phyloP scores from a whole-genome alignment of 64 coral and sea anemone genomes.

The Anthopleura sola region DNA sequence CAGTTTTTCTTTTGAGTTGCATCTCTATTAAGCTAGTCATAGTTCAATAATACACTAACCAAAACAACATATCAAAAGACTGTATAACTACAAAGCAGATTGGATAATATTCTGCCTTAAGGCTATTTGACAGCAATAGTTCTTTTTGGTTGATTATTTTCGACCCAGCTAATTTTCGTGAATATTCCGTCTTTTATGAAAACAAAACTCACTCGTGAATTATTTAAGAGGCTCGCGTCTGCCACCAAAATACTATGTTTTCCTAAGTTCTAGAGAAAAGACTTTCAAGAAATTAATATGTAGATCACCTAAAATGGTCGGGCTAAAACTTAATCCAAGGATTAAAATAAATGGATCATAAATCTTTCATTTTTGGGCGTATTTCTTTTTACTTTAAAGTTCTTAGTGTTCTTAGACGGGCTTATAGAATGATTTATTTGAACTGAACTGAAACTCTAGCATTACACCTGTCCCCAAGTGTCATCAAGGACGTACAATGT shows the following conservation, averaged over 20 bases:
- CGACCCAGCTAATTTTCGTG: not conserved
- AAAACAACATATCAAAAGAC: slow-evolving; percentile 7
- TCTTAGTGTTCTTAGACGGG: not conserved
- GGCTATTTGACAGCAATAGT: not conserved
- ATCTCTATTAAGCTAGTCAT: not conserved
- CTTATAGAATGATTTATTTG: slow-evolving; percentile 17
- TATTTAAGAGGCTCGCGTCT: not conserved
- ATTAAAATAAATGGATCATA: not conserved
- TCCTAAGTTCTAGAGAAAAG: not conserved
- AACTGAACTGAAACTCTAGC: not conserved
- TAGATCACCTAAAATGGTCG: not conserved
- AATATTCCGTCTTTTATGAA: not conserved
- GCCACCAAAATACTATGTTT: not conserved
- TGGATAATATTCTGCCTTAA: not conserved
- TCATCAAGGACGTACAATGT: not conserved
- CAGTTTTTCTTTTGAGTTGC: not conserved
- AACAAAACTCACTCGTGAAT: not conserved
- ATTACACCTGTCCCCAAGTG: slow-evolving; percentile 2
- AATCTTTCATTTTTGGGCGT: not conserved
- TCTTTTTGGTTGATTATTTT: not conserved
- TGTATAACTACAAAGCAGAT: not conserved
- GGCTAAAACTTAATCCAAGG: not conserved
- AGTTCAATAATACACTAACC: not conserved
- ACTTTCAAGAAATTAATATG: not conserved
- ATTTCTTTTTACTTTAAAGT: not conserved